phyloP scores from a whole-genome alignment of 2,797 vertebrate genomes.

The Ctenochaetus hawaiiensis region DNA sequence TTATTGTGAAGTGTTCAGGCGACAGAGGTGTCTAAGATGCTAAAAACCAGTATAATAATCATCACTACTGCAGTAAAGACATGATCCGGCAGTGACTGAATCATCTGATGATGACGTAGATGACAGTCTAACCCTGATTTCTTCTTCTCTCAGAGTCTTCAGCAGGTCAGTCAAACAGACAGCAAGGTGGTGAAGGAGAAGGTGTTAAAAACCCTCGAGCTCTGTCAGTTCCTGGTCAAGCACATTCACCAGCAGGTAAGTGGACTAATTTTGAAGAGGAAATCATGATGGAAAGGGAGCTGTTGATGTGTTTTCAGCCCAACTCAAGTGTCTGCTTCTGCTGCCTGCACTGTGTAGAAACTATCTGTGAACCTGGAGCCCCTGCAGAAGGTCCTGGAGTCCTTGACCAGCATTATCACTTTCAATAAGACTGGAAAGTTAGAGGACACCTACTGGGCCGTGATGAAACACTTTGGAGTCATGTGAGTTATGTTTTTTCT shows the following conservation, averaged over 20 bases:
- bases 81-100: too few relatives aligned
- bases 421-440: constrained; percentile 84
- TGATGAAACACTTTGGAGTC: constrained; percentile 89
- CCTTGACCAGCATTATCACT: constrained; percentile 70
- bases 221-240: constrained; percentile 87
- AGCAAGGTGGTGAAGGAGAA: constrained; percentile 88
- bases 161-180: constrained; percentile 59
- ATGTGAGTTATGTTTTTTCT: constrained; percentile 81
- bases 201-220: constrained; percentile 85
- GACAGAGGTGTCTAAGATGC: too few relatives aligned
- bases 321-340: constrained; percentile 5
- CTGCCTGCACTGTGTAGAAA: constrained; percentile 79
- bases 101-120: too few relatives aligned
- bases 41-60: too few relatives aligned
- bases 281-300: too few relatives aligned
- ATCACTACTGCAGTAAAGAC: too few relatives aligned
- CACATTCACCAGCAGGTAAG: constrained; percentile 84
- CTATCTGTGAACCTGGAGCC: constrained; percentile 79
- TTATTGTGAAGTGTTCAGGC: too few relatives aligned
- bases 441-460: constrained; percentile 91
- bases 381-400: constrained; percentile 80
- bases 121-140: neutral
- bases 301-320: neutral
- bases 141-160: constrained; percentile 63
- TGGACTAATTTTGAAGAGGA: neutral